phyloP scores from a whole-genome alignment of 2,797 vertebrate species.

The Pterois miles region DNA sequence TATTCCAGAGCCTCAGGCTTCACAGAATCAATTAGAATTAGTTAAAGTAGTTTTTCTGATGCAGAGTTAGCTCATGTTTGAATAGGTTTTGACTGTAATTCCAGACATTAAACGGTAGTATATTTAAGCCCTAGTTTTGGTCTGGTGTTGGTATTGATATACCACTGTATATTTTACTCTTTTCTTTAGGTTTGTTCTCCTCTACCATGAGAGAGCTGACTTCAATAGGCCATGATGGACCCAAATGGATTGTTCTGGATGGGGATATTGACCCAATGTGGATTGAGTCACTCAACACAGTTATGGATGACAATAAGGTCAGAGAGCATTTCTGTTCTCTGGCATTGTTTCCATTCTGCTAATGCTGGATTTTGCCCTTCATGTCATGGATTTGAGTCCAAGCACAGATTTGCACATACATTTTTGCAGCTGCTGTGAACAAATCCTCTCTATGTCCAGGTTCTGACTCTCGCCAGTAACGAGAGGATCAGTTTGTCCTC shows the following conservation, averaged over 20 bases:
- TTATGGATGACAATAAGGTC: conserved; percentile 87
- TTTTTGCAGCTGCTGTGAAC: neutral
- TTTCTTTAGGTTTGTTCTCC: conserved; percentile 80
- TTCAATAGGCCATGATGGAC: conserved; percentile 73
- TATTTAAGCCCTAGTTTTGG: neutral
- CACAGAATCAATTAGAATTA: conserved; percentile 27
- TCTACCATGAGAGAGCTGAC: conserved; percentile 85
- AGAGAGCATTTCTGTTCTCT: neutral
- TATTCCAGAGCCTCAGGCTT: conserved; percentile 1
- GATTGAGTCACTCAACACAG: conserved; percentile 87
- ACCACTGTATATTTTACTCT: neutral
- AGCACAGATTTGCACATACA: no score
- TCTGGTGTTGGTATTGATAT: neutral
- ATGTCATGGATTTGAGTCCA: no score
- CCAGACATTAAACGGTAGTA: neutral
- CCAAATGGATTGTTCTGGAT: conserved; percentile 86
- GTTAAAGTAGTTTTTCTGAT: neutral
- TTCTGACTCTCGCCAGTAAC: conserved; percentile 85
- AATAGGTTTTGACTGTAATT: neutral
- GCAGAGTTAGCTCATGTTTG: neutral
- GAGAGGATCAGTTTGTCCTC: conserved; percentile 82
- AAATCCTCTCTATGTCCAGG: conserved; percentile 53
- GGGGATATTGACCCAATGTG: conserved; percentile 86
- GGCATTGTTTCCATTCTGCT: neutral
- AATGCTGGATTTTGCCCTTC: neutral